Base-by-base conservation (phyloP, 53 echinoderm and acorn worm species). In the Patiria pectinifera region DNA sequence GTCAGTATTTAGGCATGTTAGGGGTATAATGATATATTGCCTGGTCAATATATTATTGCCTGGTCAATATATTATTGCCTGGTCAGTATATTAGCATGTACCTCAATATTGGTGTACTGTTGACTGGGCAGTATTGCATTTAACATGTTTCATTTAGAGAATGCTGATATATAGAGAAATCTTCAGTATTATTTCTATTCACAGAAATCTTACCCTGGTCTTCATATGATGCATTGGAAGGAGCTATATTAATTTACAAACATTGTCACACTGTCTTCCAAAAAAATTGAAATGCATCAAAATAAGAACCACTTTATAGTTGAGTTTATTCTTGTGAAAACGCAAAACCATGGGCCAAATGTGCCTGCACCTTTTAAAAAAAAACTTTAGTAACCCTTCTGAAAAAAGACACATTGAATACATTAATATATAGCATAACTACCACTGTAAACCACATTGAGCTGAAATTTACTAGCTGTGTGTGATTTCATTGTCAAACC, bases 181-280 rank as follows among this genome's bases (percentile, higher is more conserved):
- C 14, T 66, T 66, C 26, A 74, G 71, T 48, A 71, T 71, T 72
- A 86, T 11, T 49, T 71, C 75, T 71, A 72, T 86, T 48, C 74
- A 86, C 72, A 53, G 53, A 53, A 53, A 47, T 45, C 69, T 72
- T 72, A 47, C 22, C 71, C 13, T 69, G 70, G 69, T 53, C 35
- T 53, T 53, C 8, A 53, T 53, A 53, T 53, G 6, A 46, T 72
- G 86, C 74, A 22, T 69, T 35, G 74, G 35, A 48, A 75, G 23
- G 69, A 71, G 85, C 85, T 71, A 63, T 18, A 43, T 86, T 86
- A 6, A 53, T 48, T 3, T 72, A 72, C 86, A 74, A n/a, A 69
- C 46, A 71, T 70, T 72, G 86, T 86, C 86, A 86, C 86, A 48
- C 69, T n/a, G 75, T 69, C 86, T 72, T 86, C 6, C 48, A 71